Evolutionary conservation across 1,140 invertebrate species (phyloP).

Genomic region (Cydia strobilella): DNA sequence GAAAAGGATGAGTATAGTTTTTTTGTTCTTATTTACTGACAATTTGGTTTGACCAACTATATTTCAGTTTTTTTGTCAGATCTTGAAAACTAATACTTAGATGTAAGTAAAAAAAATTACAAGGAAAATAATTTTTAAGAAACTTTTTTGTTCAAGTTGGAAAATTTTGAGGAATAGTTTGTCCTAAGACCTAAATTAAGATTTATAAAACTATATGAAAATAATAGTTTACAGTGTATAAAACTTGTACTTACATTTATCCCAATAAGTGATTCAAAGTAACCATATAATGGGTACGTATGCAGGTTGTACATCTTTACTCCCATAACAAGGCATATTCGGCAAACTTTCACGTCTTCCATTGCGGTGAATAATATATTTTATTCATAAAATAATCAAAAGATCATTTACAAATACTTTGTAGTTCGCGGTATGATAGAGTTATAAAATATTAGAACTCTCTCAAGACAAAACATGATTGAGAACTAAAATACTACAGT

Average conservation of each 20-base stretch:
- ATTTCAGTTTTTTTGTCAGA: too few species aligned
- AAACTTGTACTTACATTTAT: conserved; percentile 53
- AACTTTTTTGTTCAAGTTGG: too few species aligned
- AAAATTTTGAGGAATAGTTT: too few species aligned
- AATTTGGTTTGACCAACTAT: too few species aligned
- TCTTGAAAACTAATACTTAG: too few species aligned
- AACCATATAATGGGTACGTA: conserved; percentile 48
- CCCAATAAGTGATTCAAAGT: conserved; percentile 58
- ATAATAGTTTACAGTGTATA: neutral
- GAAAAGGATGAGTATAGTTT: too few species aligned
- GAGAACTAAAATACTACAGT: conserved; percentile 4
- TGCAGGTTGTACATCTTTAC: conserved; percentile 56
- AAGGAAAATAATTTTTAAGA: too few species aligned
- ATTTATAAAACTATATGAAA: neutral
- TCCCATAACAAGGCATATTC: conserved; percentile 58
- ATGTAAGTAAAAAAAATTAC: too few species aligned
- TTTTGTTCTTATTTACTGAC: too few species aligned
- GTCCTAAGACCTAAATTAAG: too few species aligned
- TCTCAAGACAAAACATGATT: conserved; percentile 34
- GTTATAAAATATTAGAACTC: conserved; percentile 69
- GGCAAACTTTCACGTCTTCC: conserved; percentile 58
- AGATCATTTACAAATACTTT: conserved; percentile 9
- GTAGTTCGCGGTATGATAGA: conserved; percentile 62
- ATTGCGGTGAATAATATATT: conserved; percentile 37
- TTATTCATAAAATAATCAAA: conserved; percentile 7